Conservation (phyloP, 2,888 invertebrate species). For the Euspilapteryx auroguttella region DNA sequence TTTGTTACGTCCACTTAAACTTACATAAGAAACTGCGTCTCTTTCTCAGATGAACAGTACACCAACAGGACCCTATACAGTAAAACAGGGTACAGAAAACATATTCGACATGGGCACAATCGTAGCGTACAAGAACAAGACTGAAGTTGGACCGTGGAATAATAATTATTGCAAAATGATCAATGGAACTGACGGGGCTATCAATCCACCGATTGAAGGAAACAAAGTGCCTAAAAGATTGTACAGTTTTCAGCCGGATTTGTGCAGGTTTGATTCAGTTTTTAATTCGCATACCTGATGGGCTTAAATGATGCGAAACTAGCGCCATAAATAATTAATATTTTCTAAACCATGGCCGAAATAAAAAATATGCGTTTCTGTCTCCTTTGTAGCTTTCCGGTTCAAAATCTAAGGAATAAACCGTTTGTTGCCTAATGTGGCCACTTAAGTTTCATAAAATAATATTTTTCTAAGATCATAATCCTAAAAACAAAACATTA, state of each 20-base stretch:
- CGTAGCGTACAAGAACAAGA: conserved; percentile 35
- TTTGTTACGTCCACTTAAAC: neutral
- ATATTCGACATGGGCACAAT: conserved; percentile 47
- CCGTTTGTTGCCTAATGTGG: too few relatives aligned
- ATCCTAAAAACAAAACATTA: too few relatives aligned
- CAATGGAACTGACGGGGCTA: conserved; percentile 57
- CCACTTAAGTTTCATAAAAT: too few relatives aligned
- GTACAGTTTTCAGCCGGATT: conserved; percentile 54
- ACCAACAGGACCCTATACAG: conserved; percentile 52
- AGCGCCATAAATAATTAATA: too few relatives aligned
- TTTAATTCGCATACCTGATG: neutral
- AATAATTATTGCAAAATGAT: conserved; percentile 52
- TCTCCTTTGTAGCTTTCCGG: neutral
- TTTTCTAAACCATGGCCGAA: neutral
- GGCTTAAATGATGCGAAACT: neutral
- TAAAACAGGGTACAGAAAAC: conserved; percentile 54
- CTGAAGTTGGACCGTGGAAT: conserved; percentile 26
- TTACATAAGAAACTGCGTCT: too few relatives aligned
- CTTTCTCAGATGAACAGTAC: conserved; percentile 50
- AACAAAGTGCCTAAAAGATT: conserved; percentile 25
- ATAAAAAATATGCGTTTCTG: too few relatives aligned
- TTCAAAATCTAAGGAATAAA: too few relatives aligned
- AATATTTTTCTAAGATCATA: too few relatives aligned
- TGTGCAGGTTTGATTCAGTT: conserved; percentile 64
- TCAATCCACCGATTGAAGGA: conserved; percentile 51